A percentile compares a stretch with the other conserved stretches of the same genome.
Evolutionary conservation across 2,888 invertebrate genomes (phyloP).

Genomic region (Zygothrica quintamaculata): DNA sequence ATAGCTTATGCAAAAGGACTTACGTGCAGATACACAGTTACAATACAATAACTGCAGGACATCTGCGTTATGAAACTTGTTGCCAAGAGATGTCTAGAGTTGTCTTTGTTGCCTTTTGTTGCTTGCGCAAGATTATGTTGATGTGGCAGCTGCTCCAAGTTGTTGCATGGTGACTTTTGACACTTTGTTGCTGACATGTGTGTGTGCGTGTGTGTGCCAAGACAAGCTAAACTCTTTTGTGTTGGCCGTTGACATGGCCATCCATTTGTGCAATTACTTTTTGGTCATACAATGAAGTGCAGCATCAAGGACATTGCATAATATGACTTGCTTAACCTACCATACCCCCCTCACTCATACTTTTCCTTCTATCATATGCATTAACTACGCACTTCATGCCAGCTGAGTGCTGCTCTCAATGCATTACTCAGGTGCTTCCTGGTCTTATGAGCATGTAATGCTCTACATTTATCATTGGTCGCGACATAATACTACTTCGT

Average conservation of each 20-base stretch:
- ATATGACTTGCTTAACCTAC: slow-evolving; percentile 12
- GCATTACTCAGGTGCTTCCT: slow-evolving; percentile 65
- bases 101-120: slow-evolving; percentile 10
- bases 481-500: slow-evolving; percentile 26
- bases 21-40: slow-evolving; percentile 7
- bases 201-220: no score
- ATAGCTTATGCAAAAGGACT: slow-evolving; percentile 61
- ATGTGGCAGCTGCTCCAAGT: slow-evolving; percentile 34
- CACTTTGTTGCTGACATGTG: slow-evolving; percentile 50
- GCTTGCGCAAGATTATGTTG: slow-evolving; percentile 40
- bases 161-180: slow-evolving; percentile 35
- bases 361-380: not conserved
- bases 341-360: no score
- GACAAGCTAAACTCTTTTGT: slow-evolving; percentile 46
- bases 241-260: slow-evolving; percentile 28
- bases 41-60: no score
- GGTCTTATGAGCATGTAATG: slow-evolving; percentile 55
- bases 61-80: slow-evolving; percentile 53
- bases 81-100: slow-evolving; percentile 35
- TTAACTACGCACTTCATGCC: slow-evolving; percentile 31
- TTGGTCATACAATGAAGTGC: slow-evolving; percentile 58
- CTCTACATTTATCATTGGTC: slow-evolving; percentile 61
- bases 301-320: slow-evolving; percentile 59
- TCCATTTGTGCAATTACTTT: slow-evolving; percentile 74
- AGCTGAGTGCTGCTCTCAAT: slow-evolving; percentile 51